Base-by-base conservation (phyloP, 2,797 vertebrate species). In the Eospalax fontanierii region DNA sequence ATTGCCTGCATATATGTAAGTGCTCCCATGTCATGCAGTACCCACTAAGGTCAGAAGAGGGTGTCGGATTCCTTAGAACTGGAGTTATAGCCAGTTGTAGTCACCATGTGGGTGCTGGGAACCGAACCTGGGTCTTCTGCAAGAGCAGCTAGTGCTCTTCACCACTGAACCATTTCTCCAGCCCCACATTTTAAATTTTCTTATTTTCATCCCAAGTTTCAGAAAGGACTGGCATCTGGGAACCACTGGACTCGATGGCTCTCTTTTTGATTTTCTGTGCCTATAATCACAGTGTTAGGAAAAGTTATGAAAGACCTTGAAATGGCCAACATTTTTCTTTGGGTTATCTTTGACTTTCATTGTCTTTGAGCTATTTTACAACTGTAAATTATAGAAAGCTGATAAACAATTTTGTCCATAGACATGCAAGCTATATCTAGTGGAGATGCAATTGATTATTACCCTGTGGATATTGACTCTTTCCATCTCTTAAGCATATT, bases 341-440 rank as follows among this genome's bases (percentile, higher is more conserved):
- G 83, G 46, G 12, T 89, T 76, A 74, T 40, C 50, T 85, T 88
- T 76, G 65, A 38, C 71, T 92, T 90, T 75, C 43, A 7, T 61
- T 7, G 38, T 90, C 80, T 68, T 87, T 87, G 82, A 63, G 18
- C 68, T 57, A 11, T 65, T 76, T 85, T 38, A 59, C 59, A 35
- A n/a, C 35, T 28, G 16, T 80, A 46, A 80, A 59, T 68, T 78
- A n/a, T 26, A 78, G 81, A 84, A 95, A 91, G 40, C 38, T 28
- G 63, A 46, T 40, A 33, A 46, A 75, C 40, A 5, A 71, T 83
- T 91, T 78, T 70, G 66, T n/a, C n/a, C 59, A 30, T 46, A 73
- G 92, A 91, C 38, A 66, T 7, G 10, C 11, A 80, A 33, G 80
- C 33, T 59, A 6, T 70, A 18, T 76, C 78, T 28, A 10, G 35